Percentiles rank a stretch among this genome's conserved stretches.
Conservation (phyloP, 2,888 invertebrate species). For the Adelognathus sp. region DNA sequence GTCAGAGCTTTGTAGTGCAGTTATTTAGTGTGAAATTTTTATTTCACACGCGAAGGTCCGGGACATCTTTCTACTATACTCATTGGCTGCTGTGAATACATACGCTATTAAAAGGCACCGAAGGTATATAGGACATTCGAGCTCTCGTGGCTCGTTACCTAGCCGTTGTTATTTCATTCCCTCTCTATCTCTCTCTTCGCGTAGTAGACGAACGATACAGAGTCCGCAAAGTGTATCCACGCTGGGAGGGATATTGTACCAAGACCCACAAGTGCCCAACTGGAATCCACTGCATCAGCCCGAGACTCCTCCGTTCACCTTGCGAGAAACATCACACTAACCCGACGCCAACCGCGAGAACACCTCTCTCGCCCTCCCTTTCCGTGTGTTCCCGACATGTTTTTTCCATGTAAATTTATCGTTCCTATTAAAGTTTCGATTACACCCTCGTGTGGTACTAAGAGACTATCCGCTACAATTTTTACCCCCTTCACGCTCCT, state of each 20-base stretch:
- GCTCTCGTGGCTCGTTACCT: slow-evolving; percentile 27
- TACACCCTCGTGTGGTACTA: slow-evolving; percentile 13
- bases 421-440: slow-evolving; percentile 55
- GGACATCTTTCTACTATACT: too few species aligned
- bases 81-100: too few species aligned
- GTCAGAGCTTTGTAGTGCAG: too few species aligned
- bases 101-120: neutral
- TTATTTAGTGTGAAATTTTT: too few species aligned
- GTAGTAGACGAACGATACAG: neutral
- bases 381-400: neutral
- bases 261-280: slow-evolving; percentile 63
- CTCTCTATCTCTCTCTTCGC: too few species aligned
- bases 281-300: slow-evolving; percentile 54
- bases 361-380: neutral
- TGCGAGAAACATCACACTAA: slow-evolving; percentile 38
- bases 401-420: slow-evolving; percentile 53
- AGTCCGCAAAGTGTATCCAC: too few species aligned
- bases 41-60: too few species aligned
- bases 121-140: slow-evolving; percentile 34
- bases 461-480: neutral
- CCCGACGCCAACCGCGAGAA: slow-evolving; percentile 6
- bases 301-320: slow-evolving; percentile 52
- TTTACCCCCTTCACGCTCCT: neutral
- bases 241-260: slow-evolving; percentile 40
- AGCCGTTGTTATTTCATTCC: slow-evolving; percentile 31